Conservation (phyloP, 2,797 vertebrate genomes). For the Muscicapa striata region DNA sequence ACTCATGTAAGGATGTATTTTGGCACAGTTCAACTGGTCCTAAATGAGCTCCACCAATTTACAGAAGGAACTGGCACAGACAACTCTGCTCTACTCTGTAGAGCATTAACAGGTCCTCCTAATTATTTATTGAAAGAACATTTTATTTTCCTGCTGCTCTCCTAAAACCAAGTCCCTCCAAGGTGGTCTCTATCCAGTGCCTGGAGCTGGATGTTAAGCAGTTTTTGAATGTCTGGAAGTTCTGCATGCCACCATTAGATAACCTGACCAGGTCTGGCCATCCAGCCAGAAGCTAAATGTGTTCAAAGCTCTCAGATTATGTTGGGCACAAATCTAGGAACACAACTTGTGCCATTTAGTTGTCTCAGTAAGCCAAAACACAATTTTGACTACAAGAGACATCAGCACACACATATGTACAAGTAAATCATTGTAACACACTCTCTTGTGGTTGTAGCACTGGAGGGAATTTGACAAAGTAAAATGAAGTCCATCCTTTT, state of each 20-base stretch:
- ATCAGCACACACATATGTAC: not conserved
- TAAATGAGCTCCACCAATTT: not conserved
- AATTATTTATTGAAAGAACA: constrained; percentile 56
- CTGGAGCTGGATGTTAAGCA: not conserved
- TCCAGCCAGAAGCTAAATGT: not conserved
- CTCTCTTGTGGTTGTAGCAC: not conserved
- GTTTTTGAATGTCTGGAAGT: not conserved
- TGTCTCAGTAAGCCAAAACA: not conserved
- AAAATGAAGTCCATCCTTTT: not conserved
- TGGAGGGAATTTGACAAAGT: not conserved
- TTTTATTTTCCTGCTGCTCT: constrained; percentile 44
- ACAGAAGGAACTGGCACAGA: constrained; percentile 48
- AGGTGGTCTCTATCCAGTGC: constrained; percentile 27
- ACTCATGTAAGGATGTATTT: not conserved
- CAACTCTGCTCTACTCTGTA: not conserved
- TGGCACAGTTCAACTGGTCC: not conserved
- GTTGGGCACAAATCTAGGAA: not conserved
- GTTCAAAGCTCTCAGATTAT: not conserved
- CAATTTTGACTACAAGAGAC: not conserved
- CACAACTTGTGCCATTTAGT: not conserved
- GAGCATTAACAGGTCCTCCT: constrained; percentile 40
- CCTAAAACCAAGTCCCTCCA: constrained; percentile 30
- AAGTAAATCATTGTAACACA: not conserved
- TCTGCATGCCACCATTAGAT: not conserved
- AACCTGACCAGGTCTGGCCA: not conserved